Base-by-base conservation (phyloP, 2,888 invertebrate genomes). In the Augochlorella aurata region DNA sequence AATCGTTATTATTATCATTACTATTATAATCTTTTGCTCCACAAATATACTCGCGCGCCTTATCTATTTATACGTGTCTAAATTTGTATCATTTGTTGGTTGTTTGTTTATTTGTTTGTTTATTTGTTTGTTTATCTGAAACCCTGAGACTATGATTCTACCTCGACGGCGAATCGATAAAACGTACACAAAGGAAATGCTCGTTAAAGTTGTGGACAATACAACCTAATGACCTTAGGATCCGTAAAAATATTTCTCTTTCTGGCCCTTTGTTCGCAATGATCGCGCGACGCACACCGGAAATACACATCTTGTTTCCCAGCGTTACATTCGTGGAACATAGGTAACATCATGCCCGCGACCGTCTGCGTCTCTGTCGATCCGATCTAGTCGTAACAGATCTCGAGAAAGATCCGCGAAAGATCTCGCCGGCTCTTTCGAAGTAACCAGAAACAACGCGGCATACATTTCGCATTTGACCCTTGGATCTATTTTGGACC, bases 141-240 rank as follows among this genome's bases (percentile, higher is more conserved):
- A 92, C 90, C 92, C 91, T 92, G 92, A 92, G 91, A 91, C 90
- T 91, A 92, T 87, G 85, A 92, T 91, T 90, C 90, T 90, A 92
- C 88, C 84, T 82, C 89, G 90, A 91, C 89, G 92, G 90, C 89
- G 90, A 92, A 91, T 87, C 82, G 88, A 79, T 82, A 75, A 63
- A 84, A 88, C 54, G 38, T 50, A 70, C 63, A 47, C n/a, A 61
- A 69, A 85, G 78, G 50, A 83, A 82, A 81, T 74, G 77, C 78
- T 77, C 69, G 67, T 63, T 75, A 83, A 79, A 79, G 47, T 73
- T 65, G 76, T 63, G 68, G 58, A 78, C 58, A 66, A 66, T 78
- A 65, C 76, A 65, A 63, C 63, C 63, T 63, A 63, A 83, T 72
- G 10, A 45, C 49, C 77, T 70, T 65, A 21, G 29, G 29, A 63